Percentiles rank a stretch among this genome's conserved stretches.
These are phyloP conservation scores for Villa cingulata DNA, from an alignment of 2,888 invertebrate genomes.

Conservation along the genomic window DNA sequence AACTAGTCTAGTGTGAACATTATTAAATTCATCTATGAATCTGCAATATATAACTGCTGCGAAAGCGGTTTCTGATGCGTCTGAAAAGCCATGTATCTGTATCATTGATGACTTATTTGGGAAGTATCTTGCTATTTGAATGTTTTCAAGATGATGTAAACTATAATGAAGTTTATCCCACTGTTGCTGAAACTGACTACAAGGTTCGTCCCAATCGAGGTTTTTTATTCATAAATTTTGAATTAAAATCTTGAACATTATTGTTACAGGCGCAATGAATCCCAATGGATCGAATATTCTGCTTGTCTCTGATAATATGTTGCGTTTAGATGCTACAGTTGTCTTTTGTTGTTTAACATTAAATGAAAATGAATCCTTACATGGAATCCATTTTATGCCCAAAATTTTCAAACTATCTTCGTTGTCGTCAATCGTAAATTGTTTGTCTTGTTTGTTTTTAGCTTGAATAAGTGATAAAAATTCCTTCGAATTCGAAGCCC, in stretches of 20 bases:
- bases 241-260: background rate
- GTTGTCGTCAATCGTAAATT: too few relatives aligned
- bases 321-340: too few relatives aligned
- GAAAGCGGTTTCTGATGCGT: slow-evolving; percentile 6
- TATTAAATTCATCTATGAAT: too few relatives aligned
- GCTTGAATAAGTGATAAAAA: background rate
- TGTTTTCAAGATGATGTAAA: too few relatives aligned
- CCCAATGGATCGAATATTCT: too few relatives aligned
- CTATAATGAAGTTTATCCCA: background rate
- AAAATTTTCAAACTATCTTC: too few relatives aligned
- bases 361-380: too few relatives aligned
- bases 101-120: background rate
- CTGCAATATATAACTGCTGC: background rate
- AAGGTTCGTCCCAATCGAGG: background rate
- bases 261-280: too few relatives aligned
- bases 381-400: too few relatives aligned
- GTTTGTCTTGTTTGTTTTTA: background rate
- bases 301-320: too few relatives aligned
- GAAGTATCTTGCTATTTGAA: slow-evolving; percentile 2
- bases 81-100: slow-evolving; percentile 6
- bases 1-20: too few relatives aligned
- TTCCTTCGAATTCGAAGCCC: slow-evolving; percentile 8
- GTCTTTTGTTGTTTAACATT: too few relatives aligned
- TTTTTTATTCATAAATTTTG: background rate
- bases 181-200: background rate